Evolutionary conservation across 1,140 invertebrate genomes (phyloP).

Genomic region (Heliconius hewitsoni): DNA sequence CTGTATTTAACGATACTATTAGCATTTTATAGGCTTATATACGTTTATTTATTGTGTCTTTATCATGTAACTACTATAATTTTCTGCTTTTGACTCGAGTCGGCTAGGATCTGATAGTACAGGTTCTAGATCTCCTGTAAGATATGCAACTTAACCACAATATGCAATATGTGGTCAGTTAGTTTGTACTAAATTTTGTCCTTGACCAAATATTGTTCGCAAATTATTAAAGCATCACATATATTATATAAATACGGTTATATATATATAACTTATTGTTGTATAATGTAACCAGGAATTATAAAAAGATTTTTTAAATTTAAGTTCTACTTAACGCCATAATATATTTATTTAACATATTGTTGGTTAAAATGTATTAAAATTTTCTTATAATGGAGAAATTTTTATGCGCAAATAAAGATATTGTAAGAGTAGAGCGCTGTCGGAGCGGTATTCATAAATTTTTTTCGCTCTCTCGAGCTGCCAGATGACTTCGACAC

Average conservation of each 20-base stretch:
- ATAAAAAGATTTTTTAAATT: too few species aligned
- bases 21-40: background rate
- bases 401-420: slow-evolving; percentile 5
- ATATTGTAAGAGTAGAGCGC: background rate
- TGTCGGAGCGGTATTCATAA: background rate
- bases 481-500: background rate
- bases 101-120: background rate
- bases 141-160: too few species aligned
- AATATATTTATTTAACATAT: background rate
- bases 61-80: background rate
- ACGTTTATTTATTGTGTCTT: background rate
- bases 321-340: background rate
- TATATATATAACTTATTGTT: too few species aligned
- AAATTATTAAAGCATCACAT: too few species aligned
- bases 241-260: too few species aligned
- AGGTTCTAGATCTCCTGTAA: too few species aligned
- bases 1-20: background rate
- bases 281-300: too few species aligned
- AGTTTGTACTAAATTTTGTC: too few species aligned
- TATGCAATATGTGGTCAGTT: too few species aligned
- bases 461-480: slow-evolving; percentile 9
- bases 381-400: background rate
- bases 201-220: too few species aligned
- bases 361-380: background rate
- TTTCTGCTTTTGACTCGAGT: background rate